A percentile compares a stretch with the other conserved stretches of the same genome.
These are phyloP conservation scores for Apis cerana DNA, from an alignment of 1,140 invertebrate genomes.

Conservation along the genomic window DNA sequence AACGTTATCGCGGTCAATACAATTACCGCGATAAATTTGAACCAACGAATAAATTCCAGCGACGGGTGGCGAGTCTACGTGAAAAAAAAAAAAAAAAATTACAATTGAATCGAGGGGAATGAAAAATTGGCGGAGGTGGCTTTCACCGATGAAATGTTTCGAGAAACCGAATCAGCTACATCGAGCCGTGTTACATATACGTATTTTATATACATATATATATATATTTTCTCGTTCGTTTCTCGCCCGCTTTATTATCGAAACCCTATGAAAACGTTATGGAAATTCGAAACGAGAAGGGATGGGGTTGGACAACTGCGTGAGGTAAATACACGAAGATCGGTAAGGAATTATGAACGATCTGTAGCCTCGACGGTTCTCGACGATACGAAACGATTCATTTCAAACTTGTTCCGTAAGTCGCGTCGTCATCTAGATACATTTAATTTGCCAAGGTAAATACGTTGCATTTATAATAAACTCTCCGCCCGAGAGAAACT, in stretches of 20 bases:
- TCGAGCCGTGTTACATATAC: not conserved
- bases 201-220: too few species aligned
- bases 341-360: not conserved
- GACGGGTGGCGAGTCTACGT: too few species aligned
- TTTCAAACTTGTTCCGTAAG: constrained; percentile 14
- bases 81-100: not conserved
- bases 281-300: not conserved
- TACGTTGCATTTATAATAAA: constrained; percentile 8
- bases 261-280: not conserved
- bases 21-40: constrained; percentile 9
- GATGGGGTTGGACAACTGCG: not conserved
- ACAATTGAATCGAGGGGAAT: not conserved
- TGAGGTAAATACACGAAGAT: not conserved
- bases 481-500: not conserved
- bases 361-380: too few species aligned
- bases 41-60: not conserved
- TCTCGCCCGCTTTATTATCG: not conserved
- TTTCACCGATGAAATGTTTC: not conserved
- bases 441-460: constrained; percentile 19
- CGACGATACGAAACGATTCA: constrained; percentile 11
- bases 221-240: not conserved
- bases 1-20: not conserved
- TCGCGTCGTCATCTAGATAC: constrained; percentile 1
- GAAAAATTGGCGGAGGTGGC: constrained; percentile 4
- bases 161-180: constrained; percentile 1